These are phyloP conservation scores for Enteromius afrohamiltoni DNA, from an alignment of 2,797 vertebrate species.

Conservation along the genomic window DNA sequence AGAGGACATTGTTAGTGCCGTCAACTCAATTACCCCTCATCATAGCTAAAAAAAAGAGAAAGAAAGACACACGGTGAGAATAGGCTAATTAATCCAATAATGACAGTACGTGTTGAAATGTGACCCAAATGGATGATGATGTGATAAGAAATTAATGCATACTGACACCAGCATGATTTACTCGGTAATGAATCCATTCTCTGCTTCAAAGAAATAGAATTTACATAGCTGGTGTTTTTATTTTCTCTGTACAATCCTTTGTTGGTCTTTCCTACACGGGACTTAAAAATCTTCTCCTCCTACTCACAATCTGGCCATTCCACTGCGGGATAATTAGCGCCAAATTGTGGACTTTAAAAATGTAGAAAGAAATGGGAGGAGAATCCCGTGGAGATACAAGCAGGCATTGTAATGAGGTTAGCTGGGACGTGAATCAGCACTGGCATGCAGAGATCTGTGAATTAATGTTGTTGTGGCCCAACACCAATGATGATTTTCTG, in stretches of 20 bases:
- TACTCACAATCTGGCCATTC: slow-evolving; percentile 33
- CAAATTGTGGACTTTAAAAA: slow-evolving; percentile 44
- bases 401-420: slow-evolving; percentile 40
- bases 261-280: slow-evolving; percentile 6
- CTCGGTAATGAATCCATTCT: slow-evolving; percentile 9
- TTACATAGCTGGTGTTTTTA: slow-evolving; percentile 20
- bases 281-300: slow-evolving; percentile 12
- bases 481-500: too few species aligned
- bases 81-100: slow-evolving; percentile 40
- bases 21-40: slow-evolving; percentile 17
- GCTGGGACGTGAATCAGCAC: slow-evolving; percentile 38
- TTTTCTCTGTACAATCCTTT: slow-evolving; percentile 16
- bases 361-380: slow-evolving; percentile 32
- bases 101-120: slow-evolving; percentile 37
- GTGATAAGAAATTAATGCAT: slow-evolving; percentile 25
- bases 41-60: background rate
- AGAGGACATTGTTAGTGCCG: slow-evolving; percentile 25
- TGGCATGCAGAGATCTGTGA: slow-evolving; percentile 33
- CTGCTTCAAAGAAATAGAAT: slow-evolving; percentile 23
- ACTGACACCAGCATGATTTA: slow-evolving; percentile 26
- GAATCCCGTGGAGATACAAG: slow-evolving; percentile 32
- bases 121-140: slow-evolving; percentile 36
- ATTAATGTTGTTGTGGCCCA: background rate
- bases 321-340: slow-evolving; percentile 43
- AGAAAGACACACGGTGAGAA: slow-evolving; percentile 25